phyloP scores from a whole-genome alignment of 1,140 invertebrate species.

The Lucilia sericata region DNA sequence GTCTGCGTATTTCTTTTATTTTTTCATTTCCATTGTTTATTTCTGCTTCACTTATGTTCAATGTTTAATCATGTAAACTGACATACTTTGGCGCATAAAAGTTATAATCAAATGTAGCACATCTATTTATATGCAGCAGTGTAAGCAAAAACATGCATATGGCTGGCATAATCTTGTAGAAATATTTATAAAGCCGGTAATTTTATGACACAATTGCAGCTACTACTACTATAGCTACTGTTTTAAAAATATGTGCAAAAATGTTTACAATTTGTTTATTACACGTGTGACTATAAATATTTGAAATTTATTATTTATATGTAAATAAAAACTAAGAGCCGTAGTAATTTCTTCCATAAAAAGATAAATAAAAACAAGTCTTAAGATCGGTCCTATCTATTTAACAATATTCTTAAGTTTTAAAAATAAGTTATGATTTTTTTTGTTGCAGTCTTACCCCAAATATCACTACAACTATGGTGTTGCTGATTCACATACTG shows the following conservation, averaged over 20 bases:
- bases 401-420: neutral
- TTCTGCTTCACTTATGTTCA: neutral
- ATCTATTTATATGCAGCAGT: neutral
- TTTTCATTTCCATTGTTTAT: too few relatives aligned
- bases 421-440: neutral
- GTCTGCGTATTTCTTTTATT: neutral
- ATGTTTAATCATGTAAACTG: constrained; percentile 33
- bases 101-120: constrained; percentile 31
- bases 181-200: neutral
- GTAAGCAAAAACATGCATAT: neutral
- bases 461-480: constrained; percentile 72
- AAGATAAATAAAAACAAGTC: too few relatives aligned
- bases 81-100: neutral
- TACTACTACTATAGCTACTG: neutral
- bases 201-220: neutral
- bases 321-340: neutral
- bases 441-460: constrained; percentile 66
- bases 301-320: neutral
- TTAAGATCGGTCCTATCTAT: too few relatives aligned
- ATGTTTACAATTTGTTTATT: neutral
- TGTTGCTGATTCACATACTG: constrained; percentile 71
- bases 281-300: neutral
- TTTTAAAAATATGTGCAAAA: neutral
- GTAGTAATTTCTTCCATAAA: neutral
- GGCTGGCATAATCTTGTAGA: neutral